Conservation (phyloP, 2,888 invertebrate species). For the Latrodectus elegans region DNA sequence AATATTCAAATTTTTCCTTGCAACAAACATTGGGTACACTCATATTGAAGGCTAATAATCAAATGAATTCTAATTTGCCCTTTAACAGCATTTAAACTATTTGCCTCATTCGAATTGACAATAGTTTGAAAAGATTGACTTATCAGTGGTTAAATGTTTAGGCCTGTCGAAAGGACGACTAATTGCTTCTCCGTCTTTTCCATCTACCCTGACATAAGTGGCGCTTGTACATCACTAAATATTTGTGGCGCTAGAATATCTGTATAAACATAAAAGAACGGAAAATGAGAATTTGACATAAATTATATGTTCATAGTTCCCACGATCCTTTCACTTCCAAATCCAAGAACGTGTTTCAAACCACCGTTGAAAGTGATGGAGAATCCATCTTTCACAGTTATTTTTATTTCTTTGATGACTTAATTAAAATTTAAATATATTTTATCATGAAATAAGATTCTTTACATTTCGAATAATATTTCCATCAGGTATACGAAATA, state of each 20-base stretch:
- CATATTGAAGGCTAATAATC: background rate
- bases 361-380: background rate
- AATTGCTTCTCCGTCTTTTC: constrained; percentile 1
- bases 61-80: background rate
- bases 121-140: constrained; percentile 3
- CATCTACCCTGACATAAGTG: constrained; percentile 70
- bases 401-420: background rate
- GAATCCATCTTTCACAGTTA: too few relatives aligned
- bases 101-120: constrained; percentile 13
- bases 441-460: too few relatives aligned
- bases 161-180: background rate
- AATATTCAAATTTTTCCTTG: constrained; percentile 19
- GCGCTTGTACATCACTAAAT: constrained; percentile 16
- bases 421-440: too few relatives aligned
- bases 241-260: constrained; percentile 71
- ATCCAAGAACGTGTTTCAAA: background rate
- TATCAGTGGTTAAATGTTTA: too few relatives aligned
- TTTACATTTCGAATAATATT: too few relatives aligned
- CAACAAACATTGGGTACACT: constrained; percentile 29
- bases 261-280: constrained; percentile 33
- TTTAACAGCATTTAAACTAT: constrained; percentile 1
- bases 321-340: background rate
- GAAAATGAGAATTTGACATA: constrained; percentile 45
- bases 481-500: too few relatives aligned
- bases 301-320: background rate